A percentile compares a stretch with the other conserved stretches of the same genome.
phyloP scores from a whole-genome alignment of 2,888 invertebrate species.

The Epinotia bilunana region DNA sequence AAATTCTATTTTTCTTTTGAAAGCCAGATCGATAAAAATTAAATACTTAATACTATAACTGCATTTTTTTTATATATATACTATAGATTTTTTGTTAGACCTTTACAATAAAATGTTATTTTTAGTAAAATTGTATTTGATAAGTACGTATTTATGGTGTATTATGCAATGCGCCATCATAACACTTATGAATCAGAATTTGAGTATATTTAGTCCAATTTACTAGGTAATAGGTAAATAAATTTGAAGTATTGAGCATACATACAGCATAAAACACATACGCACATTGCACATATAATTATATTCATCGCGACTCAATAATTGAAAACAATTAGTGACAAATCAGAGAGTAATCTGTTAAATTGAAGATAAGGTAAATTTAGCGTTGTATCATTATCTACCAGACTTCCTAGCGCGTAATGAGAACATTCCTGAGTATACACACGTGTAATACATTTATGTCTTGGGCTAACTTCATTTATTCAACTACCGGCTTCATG shows the following conservation, averaged over 20 bases:
- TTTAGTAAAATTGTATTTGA: too few relatives aligned
- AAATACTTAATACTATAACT: background rate
- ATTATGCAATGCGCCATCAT: background rate
- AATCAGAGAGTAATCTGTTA: background rate
- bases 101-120: background rate
- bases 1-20: background rate
- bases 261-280: background rate
- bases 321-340: background rate
- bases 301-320: background rate
- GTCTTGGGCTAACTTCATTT: conserved; percentile 17
- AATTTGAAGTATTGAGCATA: too few relatives aligned
- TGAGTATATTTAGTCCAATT: too few relatives aligned
- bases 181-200: too few relatives aligned
- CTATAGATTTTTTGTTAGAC: background rate
- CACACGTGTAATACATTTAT: background rate
- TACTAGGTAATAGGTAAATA: too few relatives aligned
- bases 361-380: conserved; percentile 11
- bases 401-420: conserved; percentile 10
- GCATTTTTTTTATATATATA: background rate
- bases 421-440: conserved; percentile 18
- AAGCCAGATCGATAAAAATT: background rate
- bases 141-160: background rate
- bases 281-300: background rate
- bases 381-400: conserved; percentile 13
- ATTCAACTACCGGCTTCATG: conserved; percentile 10